Evolutionary conservation across 2,888 invertebrate genomes (phyloP).

Genomic region (Desoria tigrina): DNA sequence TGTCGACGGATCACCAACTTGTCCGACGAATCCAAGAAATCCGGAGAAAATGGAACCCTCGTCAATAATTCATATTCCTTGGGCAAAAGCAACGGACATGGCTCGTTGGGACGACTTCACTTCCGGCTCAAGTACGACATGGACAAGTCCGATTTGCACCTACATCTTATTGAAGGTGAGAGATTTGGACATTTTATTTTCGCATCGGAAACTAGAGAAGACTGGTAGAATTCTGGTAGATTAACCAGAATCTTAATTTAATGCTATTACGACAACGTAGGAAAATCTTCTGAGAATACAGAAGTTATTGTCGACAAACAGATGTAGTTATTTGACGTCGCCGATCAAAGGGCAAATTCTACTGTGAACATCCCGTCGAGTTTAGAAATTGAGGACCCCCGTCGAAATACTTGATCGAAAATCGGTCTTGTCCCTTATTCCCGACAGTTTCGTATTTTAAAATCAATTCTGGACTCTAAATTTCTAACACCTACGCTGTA

Average conservation of each 20-base stretch:
- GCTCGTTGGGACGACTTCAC: conserved; percentile 31
- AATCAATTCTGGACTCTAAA: no score
- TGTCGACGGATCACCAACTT: not conserved
- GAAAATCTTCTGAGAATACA: no score
- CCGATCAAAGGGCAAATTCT: no score
- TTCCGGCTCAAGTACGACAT: conserved; percentile 84
- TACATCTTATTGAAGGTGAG: conserved; percentile 86
- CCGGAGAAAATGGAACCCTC: conserved; percentile 8
- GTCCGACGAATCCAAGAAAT: not conserved
- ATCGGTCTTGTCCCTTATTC: no score
- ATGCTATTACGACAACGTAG: not conserved
- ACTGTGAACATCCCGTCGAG: no score
- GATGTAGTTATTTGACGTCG: no score
- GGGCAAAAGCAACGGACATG: conserved; percentile 9
- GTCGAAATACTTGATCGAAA: no score
- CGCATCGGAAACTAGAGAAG: not conserved
- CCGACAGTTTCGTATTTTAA: no score
- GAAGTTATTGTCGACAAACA: no score
- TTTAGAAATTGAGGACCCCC: no score
- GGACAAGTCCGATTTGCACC: conserved; percentile 81
- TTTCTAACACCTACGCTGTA: no score
- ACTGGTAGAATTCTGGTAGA: not conserved
- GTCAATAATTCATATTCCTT: not conserved
- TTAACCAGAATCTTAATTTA: not conserved
- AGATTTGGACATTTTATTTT: no score